These are phyloP conservation scores for Channa striata DNA, from an alignment of 2,797 vertebrate genomes.

Conservation along the genomic window DNA sequence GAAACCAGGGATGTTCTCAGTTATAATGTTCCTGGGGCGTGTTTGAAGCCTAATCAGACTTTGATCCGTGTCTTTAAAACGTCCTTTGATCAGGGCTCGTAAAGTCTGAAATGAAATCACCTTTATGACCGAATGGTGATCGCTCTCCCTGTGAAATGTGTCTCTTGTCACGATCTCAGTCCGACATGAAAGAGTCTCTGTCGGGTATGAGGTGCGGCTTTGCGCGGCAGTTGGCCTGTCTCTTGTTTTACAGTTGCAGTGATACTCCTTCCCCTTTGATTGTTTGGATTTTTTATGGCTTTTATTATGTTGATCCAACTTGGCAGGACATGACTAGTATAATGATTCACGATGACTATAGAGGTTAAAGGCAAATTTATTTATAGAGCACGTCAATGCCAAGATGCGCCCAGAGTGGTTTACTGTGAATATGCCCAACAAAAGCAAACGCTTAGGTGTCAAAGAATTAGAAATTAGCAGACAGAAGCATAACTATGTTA, in stretches of 20 bases:
- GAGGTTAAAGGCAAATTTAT: conserved; percentile 10
- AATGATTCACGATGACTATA: conserved; percentile 15
- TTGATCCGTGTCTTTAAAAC: conserved; percentile 48
- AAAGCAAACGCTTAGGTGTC: too few species aligned
- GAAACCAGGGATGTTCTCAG: not conserved
- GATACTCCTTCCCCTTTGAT: conserved; percentile 19
- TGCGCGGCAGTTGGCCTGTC: not conserved
- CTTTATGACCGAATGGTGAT: conserved; percentile 66
- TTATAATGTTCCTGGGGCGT: too few species aligned
- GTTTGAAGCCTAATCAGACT: conserved; percentile 46
- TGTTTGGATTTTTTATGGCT: conserved; percentile 22
- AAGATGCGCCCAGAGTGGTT: too few species aligned
- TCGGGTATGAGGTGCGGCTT: conserved; percentile 20
- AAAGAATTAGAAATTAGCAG: too few species aligned
- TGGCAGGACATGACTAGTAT: not conserved
- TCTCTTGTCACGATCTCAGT: not conserved
- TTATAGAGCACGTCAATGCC: not conserved
- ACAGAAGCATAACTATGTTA: too few species aligned
- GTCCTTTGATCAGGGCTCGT: conserved; percentile 57
- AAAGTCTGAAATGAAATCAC: conserved; percentile 52
- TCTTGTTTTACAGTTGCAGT: not conserved
- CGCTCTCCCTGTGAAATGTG: conserved; percentile 29
- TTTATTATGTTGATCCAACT: conserved; percentile 52
- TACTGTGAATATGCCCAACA: too few species aligned
- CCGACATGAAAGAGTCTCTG: conserved; percentile 50